Base-by-base conservation (phyloP, 2,797 vertebrate genomes). In the Syngnathus rostellatus region DNA sequence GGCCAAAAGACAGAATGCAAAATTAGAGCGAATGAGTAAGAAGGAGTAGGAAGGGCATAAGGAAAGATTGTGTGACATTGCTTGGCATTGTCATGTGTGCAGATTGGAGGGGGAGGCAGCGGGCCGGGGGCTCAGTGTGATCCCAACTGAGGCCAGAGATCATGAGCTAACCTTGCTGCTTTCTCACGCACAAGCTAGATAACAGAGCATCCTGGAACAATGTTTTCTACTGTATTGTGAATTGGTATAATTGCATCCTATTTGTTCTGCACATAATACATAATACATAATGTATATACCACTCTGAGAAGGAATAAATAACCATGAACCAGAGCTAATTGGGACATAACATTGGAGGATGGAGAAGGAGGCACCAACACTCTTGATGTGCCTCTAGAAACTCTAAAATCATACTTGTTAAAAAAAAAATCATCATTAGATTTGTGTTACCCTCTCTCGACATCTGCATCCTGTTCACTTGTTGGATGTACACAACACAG, bases 61-160 rank as follows among this genome's bases (percentile, higher is more conserved):
- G 78, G 77, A 85, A 74, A 69, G 75, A 82, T 78, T 77, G 71
- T 51, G 16, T 78, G 80, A 77, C 68, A 48, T 72, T 67, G 70
- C 79, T 78, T 83, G 83, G 78, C 81, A 83, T 72, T 69, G 69
- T 75, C 75, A 79, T 74, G 79, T 68, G 80, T 81, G 71, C 84
- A 83, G 84, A 87, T 84, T 80, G 82, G 75, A 81, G 71, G 74
- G 58, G 74, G 74, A 79, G 81, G 83, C 62, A 65, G 59, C 63
- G 63, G 66, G 75, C 72, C 74, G 72, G 77, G 82, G 84, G 84
- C 78, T 86, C 83, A 81, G 76, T 73, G 67, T 73, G 82, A 81
- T 82, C 76, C 81, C 74, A 79, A 81, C 77, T 8, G 57, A 75
- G 74, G 79, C 85, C 76, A 72, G 83, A 68, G 73, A 79, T 69